Base-by-base conservation (phyloP, 1,140 invertebrate species). In the Drosophila tani region DNA sequence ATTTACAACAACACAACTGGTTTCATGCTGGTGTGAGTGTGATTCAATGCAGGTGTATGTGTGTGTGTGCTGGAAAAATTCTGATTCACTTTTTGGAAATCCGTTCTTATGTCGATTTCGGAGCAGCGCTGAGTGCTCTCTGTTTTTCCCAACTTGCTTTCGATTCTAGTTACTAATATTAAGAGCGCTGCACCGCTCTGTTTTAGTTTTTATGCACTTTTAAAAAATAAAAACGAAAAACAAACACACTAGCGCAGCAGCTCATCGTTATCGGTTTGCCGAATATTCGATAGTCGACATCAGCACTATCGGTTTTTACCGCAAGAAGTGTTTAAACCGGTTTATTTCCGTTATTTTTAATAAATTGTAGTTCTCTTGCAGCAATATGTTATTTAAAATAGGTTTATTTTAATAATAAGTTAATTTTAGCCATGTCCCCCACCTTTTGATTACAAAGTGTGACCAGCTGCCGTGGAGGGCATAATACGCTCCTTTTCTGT, bases 51-150 rank as follows among this genome's bases (percentile, higher is more conserved):
- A 66, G 41, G 45, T 63, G 53, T 32, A 35, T 69, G 40, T 49
- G 64, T 76, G 64, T 76, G 46, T 80, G 62, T 53, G 68, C 64
- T 69, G 75, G 59, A 66, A 70, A 60, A 81, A 79, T 88, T 87
- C 84, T 88, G 84, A 88, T 81, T 88, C 84, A 84, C 83, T 87
- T 88, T 63, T 56, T 6, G 24, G 29, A 53, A 68, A 40, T 77
- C 56, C n/a, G 53, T 35, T 56, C 45, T 53, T 19, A 38, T 63
- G 50, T 55, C 50, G 40, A 40, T 17, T 71, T 69, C 40, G 17
- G 14, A 19, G 35, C 56, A 14, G 46, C 19, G 59, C 4, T 1
- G 27, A 17, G 21, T 27, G 29, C 38, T 14, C 32, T 43, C n/a
- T 55, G 19, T 17, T 24, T 6, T 40, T 49, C 1, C 41, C 40